Percentiles rank a stretch among this genome's conserved stretches.
Evolutionary conservation across 1,140 invertebrate species (phyloP).

Genomic region (Delia radicum): DNA sequence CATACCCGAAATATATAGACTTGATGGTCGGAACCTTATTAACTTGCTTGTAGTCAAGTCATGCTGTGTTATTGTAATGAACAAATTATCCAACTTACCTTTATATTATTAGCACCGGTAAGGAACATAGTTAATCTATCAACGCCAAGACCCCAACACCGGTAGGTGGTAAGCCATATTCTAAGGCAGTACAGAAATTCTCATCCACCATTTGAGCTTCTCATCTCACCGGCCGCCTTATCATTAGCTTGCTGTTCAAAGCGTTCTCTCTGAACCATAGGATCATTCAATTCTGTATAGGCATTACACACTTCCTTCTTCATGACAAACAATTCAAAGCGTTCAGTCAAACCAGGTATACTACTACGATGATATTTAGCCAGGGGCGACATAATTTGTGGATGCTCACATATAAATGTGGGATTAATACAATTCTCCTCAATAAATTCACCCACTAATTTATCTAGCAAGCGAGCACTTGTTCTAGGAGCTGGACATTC

Average conservation of each 20-base stretch:
- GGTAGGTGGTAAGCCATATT: conserved; percentile 98
- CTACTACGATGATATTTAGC: conserved; percentile 97
- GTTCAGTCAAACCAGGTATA: conserved; percentile 85
- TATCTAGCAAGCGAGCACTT: conserved; percentile 90
- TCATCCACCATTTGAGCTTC: conserved; percentile 95
- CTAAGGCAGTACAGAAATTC: conserved; percentile 94
- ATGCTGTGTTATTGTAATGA: too few species aligned
- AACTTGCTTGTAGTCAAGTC: too few species aligned
- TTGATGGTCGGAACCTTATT: too few species aligned
- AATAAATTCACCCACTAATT: conserved; percentile 94
- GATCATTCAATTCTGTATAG: conserved; percentile 99
- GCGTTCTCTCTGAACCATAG: conserved; percentile 86
- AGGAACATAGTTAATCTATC: conserved; percentile 97
- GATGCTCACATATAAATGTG: conserved; percentile 96
- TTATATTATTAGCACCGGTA: conserved; percentile 98
- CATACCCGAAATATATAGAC: too few species aligned
- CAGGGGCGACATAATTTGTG: conserved; percentile 98
- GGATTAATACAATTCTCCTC: conserved; percentile 96
- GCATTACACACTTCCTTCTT: conserved; percentile 98
- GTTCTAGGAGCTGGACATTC: conserved; percentile 93
- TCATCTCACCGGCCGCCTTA: conserved; percentile 97
- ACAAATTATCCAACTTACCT: conserved; percentile 62
- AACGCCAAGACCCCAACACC: conserved; percentile 96
- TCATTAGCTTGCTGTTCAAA: conserved; percentile 96
- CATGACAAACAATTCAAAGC: conserved; percentile 96